Evolutionary conservation across 2,113 vertebrate genomes (phyloP), one percentile per base, ranked within the genome.

Genomic region (Aphelocoma coerulescens): DNA sequence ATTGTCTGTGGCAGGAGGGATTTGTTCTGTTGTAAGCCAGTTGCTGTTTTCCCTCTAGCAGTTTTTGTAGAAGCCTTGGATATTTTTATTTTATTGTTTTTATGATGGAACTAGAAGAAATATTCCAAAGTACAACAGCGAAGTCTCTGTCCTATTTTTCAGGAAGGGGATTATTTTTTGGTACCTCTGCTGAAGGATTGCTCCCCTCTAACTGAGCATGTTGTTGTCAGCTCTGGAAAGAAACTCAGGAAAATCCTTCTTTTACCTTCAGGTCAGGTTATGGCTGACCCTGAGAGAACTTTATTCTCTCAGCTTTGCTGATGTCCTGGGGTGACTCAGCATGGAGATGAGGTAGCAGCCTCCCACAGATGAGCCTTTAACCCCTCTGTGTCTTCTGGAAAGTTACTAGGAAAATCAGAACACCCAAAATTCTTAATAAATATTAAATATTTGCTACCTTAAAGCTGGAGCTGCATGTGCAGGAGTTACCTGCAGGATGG

Each of bases 11-110:
- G 66, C 72, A 95, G 37, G 68, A 92, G 49, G 20, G 52, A 52
- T 83, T 97, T 81, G 33, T 93, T 95, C 78, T 93, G 87, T n/a
- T 35, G 65, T 52, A 93, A 94, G 72, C 48, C 65, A 46, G 43
- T 92, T 92, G 46, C 67, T 65, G 3, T 71, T 93, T 96, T 84
- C 30, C 51, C 67, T 92, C 90, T 68, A 88, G 44, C 26, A 72
- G 43, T 43, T 72, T 96, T 87, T 91, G 83, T 75, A 94, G 72
- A 86, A 67, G 49, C 43, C 28, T 77, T 73, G 33, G 27, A 13
- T 39, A 21, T 44, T 74, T 66, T 54, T 9, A n/a, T 63, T 52
- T 87, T 90, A 68, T 75, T 58, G 33, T 15, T 58, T 55, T 49
- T 76, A 28, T 72, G 73, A 95, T 33, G 68, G 68, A 88, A 84